Percentiles rank a stretch among this genome's conserved stretches.
These are phyloP conservation scores for Semotilus atromaculatus DNA, from an alignment of 2,797 vertebrate genomes.

Conservation along the genomic window DNA sequence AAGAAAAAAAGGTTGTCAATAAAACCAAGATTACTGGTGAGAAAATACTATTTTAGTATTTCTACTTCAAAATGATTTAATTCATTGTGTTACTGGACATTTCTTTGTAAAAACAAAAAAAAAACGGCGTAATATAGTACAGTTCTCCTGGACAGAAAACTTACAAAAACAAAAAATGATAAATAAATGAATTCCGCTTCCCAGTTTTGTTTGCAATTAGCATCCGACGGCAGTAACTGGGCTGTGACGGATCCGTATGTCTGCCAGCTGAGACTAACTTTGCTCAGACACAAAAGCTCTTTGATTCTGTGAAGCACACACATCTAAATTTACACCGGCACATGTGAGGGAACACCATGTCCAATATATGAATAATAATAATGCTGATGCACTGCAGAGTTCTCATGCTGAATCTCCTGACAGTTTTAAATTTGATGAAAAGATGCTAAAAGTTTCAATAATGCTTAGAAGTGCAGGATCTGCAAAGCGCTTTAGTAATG, in stretches of 20 bases:
- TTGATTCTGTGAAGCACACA: not conserved
- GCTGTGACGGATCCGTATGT: not conserved
- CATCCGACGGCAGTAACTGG: not conserved
- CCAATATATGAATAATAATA: conserved; percentile 8
- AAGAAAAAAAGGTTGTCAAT: too few species aligned
- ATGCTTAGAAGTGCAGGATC: conserved; percentile 38
- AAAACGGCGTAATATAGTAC: too few species aligned
- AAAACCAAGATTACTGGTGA: too few species aligned
- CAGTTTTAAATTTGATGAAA: conserved; percentile 33
- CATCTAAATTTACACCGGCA: conserved; percentile 11
- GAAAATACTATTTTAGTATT: too few species aligned
- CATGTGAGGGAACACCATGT: not conserved
- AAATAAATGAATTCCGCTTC: not conserved
- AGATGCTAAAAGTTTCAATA: conserved; percentile 22
- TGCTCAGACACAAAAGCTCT: not conserved
- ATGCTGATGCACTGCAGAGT: conserved; percentile 35
- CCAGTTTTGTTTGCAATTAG: not conserved
- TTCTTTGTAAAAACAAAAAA: too few species aligned
- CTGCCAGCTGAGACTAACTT: conserved; percentile 9
- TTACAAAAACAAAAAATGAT: not conserved
- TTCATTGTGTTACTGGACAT: too few species aligned
- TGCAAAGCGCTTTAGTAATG: conserved; percentile 58
- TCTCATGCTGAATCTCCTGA: conserved; percentile 9
- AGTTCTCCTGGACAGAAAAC: not conserved
- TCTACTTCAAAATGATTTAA: too few species aligned